Conservation (phyloP, 2,797 vertebrate species). For the Cuculus canorus region DNA sequence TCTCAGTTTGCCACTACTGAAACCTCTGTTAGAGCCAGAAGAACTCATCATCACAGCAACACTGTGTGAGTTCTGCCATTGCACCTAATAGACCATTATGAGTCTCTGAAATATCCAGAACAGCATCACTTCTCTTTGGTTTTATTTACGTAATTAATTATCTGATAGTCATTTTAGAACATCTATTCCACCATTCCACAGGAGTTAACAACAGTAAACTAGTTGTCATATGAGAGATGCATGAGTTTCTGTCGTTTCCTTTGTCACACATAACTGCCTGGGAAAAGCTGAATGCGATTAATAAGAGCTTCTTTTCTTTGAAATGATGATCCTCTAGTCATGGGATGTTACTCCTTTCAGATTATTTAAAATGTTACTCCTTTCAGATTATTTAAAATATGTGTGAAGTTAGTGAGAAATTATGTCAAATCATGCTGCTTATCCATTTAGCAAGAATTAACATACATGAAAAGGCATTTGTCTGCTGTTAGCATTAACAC, state of each 20-base stretch:
- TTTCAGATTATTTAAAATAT: background rate
- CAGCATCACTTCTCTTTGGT: background rate
- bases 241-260: accelerated
- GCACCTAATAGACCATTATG: background rate
- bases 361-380: background rate
- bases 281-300: background rate
- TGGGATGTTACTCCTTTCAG: background rate
- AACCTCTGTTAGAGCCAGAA: background rate
- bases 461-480: background rate
- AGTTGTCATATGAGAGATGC: background rate
- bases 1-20: background rate
- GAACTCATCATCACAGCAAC: background rate
- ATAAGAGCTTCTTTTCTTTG: background rate
- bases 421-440: background rate
- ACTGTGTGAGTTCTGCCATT: background rate
- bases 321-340: background rate
- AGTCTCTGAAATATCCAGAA: background rate
- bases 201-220: background rate
- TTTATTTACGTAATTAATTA: background rate
- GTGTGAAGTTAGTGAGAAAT: background rate
- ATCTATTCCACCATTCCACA: background rate
- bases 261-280: background rate
- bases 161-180: background rate
- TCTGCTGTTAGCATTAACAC: background rate
- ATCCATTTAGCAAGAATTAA: background rate